These are phyloP conservation scores for Syngnathus acus DNA, from an alignment of 2,797 vertebrate species.

Conservation along the genomic window DNA sequence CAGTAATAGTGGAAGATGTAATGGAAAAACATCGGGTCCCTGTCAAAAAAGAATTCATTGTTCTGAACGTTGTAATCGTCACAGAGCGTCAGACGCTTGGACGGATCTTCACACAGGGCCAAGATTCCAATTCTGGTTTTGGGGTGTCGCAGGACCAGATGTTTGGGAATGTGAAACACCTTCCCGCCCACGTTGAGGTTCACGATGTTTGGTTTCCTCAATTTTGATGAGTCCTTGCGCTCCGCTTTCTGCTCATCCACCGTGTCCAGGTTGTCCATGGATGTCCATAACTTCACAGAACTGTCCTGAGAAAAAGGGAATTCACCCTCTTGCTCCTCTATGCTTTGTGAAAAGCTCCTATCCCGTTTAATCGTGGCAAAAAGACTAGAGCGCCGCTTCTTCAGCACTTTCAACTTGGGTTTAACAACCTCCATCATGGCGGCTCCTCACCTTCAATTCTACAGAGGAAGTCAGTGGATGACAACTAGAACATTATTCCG, in stretches of 20 bases:
- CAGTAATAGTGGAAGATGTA: conserved; percentile 86
- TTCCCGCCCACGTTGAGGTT: conserved; percentile 82
- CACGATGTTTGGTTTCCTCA: conserved; percentile 59
- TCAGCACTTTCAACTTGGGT: conserved; percentile 60
- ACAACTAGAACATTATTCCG: conserved; percentile 17
- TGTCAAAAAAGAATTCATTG: conserved; percentile 86
- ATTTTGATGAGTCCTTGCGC: conserved; percentile 11
- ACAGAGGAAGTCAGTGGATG: conserved; percentile 14
- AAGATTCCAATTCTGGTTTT: conserved; percentile 77
- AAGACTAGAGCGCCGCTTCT: conserved; percentile 71
- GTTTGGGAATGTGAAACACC: conserved; percentile 73
- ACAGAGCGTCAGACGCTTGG: conserved; percentile 75
- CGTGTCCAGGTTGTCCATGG: conserved; percentile 72
- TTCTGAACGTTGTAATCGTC: conserved; percentile 81
- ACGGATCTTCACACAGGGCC: conserved; percentile 70
- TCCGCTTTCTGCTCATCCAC: not conserved
- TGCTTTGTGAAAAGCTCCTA: conserved; percentile 57
- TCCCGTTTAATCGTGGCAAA: conserved; percentile 75
- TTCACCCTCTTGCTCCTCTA: conserved; percentile 54
- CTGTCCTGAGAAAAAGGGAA: conserved; percentile 79
- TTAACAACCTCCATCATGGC: conserved; percentile 50
- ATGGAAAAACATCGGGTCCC: conserved; percentile 82
- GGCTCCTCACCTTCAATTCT: conserved; percentile 6
- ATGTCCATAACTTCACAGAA: conserved; percentile 79
- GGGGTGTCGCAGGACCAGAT: conserved; percentile 68